A percentile compares a stretch with the other conserved stretches of the same genome.
These are phyloP conservation scores for Tenodera sinensis DNA, from an alignment of 2,888 invertebrate species.

Conservation along the genomic window DNA sequence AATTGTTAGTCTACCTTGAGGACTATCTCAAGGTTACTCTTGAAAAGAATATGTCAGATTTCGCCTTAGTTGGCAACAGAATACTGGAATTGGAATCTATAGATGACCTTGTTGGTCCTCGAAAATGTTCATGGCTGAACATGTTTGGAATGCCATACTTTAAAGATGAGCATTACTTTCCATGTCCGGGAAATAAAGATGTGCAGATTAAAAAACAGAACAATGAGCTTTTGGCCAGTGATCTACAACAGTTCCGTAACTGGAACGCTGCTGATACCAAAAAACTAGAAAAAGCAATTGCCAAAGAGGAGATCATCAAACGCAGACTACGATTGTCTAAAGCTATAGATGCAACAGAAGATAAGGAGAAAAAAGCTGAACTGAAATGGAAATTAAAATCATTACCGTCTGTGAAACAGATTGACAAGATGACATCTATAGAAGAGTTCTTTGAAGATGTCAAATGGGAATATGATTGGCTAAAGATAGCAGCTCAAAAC, in stretches of 20 bases:
- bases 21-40: background rate
- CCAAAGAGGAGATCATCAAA: background rate
- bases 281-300: background rate
- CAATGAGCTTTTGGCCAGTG: background rate
- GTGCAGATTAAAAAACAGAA: background rate
- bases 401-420: too few species aligned
- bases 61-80: background rate
- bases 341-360: background rate
- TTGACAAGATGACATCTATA: background rate
- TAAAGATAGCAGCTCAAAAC: slow-evolving; percentile 9
- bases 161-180: background rate
- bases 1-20: background rate
- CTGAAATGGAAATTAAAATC: background rate
- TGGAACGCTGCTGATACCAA: background rate
- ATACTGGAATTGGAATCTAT: background rate
- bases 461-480: slow-evolving; percentile 17
- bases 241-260: background rate
- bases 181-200: background rate
- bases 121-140: background rate
- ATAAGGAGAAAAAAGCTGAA: background rate
- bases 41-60: background rate
- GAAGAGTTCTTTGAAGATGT: background rate
- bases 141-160: slow-evolving; percentile 8
- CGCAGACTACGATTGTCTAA: background rate
- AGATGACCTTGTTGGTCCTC: background rate